Conservation (phyloP, 2,888 invertebrate species). For the Sicus ferrugineus region DNA sequence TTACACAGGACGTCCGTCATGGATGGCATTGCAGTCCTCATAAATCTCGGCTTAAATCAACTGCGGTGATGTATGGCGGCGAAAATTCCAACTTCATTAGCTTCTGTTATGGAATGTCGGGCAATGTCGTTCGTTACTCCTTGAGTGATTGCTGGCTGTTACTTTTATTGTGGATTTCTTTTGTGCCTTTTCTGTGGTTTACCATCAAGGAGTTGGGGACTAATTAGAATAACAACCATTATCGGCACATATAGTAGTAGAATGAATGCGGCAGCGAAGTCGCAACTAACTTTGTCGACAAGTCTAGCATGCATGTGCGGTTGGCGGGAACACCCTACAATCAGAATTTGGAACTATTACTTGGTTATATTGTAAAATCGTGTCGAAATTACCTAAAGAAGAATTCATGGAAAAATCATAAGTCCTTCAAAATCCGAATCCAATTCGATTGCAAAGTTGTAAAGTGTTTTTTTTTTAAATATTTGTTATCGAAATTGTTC, state of each 20-base stretch:
- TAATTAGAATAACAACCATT: constrained; percentile 38
- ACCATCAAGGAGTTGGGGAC: constrained; percentile 23
- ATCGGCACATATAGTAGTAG: background rate
- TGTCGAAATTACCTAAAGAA: no score
- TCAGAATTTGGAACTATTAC: no score
- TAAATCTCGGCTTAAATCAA: constrained; percentile 6
- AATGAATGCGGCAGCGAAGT: background rate
- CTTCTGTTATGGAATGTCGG: constrained; percentile 51
- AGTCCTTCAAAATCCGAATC: no score
- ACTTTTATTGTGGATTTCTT: background rate
- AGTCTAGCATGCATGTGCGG: background rate
- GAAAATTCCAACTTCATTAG: constrained; percentile 36
- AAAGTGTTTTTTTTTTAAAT: no score
- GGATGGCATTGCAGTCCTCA: constrained; percentile 2
- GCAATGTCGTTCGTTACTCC: constrained; percentile 62
- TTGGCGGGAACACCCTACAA: background rate
- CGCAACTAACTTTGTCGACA: no score
- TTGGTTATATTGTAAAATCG: no score
- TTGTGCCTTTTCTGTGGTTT: constrained; percentile 9
- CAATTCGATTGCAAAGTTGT: no score
- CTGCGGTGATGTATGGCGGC: constrained; percentile 3
- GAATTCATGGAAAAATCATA: no score
- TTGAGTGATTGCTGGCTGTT: constrained; percentile 32
- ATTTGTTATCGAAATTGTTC: no score
- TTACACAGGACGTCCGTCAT: constrained; percentile 15